phyloP scores from a whole-genome alignment of 2,797 vertebrate species.

The Smutsia gigantea region DNA sequence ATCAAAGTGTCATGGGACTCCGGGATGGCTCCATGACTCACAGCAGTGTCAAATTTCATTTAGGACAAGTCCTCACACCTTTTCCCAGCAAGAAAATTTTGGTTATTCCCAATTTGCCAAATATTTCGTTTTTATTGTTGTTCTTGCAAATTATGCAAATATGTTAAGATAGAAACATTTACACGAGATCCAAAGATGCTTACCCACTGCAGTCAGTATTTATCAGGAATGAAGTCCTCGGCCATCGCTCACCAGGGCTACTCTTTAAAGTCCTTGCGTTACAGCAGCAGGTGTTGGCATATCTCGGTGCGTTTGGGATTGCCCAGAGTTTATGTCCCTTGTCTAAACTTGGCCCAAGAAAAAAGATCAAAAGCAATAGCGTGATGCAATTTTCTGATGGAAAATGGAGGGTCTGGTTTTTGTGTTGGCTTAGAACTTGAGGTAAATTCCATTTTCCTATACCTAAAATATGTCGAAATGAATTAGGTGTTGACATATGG shows the following conservation, averaged over 20 bases:
- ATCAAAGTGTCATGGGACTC: not conserved
- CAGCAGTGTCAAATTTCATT: not conserved
- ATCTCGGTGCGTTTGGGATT: not conserved
- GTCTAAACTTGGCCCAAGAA: constrained; percentile 41
- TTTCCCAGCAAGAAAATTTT: not conserved
- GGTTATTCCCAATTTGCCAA: not conserved
- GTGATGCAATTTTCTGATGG: not conserved
- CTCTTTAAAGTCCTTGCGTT: not conserved
- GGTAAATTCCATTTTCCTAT: constrained; percentile 30
- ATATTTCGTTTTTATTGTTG: constrained; percentile 45
- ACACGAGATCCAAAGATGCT: not conserved
- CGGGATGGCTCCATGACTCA: not conserved
- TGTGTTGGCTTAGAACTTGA: not conserved
- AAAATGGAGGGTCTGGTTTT: constrained; percentile 41
- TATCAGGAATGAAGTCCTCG: not conserved
- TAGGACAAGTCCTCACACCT: not conserved
- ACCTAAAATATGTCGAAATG: not conserved
- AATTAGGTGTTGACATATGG: not conserved
- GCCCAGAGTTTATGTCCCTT: constrained; percentile 25
- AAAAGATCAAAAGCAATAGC: constrained; percentile 15
- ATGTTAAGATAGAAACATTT: constrained; percentile 1
- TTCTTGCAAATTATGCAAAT: not conserved
- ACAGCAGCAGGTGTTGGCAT: not conserved
- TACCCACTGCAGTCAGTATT: not conserved
- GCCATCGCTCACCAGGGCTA: not conserved